These are phyloP conservation scores for Tineola bisselliella DNA, from an alignment of 2,888 invertebrate genomes.

Conservation along the genomic window DNA sequence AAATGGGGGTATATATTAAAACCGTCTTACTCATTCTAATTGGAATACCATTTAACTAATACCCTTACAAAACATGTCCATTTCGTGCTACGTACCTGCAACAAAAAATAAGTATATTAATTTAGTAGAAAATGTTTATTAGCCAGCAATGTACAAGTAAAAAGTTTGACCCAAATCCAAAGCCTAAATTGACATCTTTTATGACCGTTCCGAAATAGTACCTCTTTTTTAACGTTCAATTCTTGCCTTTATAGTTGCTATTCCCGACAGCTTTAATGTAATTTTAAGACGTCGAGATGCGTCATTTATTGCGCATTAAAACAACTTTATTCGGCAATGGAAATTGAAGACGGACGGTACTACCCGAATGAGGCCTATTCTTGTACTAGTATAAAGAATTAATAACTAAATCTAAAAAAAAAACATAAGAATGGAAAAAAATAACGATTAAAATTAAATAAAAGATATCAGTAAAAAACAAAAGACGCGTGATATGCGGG, in stretches of 20 bases:
- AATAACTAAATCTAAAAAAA: too few species aligned
- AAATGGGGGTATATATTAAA: too few species aligned
- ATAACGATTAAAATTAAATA: too few species aligned
- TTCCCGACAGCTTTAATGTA: conserved; percentile 5
- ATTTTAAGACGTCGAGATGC: conserved; percentile 6
- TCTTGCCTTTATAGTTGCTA: neutral
- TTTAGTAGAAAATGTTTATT: too few species aligned
- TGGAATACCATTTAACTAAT: too few species aligned
- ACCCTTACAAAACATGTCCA: too few species aligned
- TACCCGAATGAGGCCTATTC: neutral
- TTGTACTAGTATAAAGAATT: neutral
- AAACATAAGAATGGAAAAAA: too few species aligned
- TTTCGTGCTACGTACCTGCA: too few species aligned
- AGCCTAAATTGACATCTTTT: neutral
- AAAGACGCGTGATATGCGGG: too few species aligned
- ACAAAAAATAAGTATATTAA: too few species aligned
- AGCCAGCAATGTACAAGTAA: neutral
- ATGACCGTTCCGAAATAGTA: neutral
- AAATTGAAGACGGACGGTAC: conserved; percentile 1
- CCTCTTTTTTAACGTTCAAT: neutral
- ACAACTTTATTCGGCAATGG: conserved; percentile 1
- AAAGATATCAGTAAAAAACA: too few species aligned
- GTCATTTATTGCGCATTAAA: conserved; percentile 8
- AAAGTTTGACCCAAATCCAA: neutral
- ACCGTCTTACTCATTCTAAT: too few species aligned